Evolutionary conservation across 2,797 vertebrate species (phyloP).

Genomic region (Denticeps clupeoides): DNA sequence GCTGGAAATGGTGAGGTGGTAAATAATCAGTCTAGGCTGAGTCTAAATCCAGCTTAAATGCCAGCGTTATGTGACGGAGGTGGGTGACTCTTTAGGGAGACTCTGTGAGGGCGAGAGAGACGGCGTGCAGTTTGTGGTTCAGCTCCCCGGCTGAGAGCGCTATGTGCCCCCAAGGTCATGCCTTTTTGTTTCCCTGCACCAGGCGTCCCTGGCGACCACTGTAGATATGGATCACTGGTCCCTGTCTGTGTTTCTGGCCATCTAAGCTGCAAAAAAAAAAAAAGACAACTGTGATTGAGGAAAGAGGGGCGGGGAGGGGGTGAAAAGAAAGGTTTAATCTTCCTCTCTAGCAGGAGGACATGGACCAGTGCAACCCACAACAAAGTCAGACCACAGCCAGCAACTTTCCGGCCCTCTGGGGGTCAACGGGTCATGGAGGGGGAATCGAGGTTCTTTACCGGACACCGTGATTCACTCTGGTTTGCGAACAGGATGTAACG

Average conservation of each 20-base stretch:
- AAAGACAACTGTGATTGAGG: too few species aligned
- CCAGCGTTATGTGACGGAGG: too few species aligned
- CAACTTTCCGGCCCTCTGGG: slow-evolving; percentile 5
- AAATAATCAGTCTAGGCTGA: too few species aligned
- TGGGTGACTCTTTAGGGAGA: too few species aligned
- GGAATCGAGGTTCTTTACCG: slow-evolving; percentile 6
- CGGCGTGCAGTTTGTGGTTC: neutral
- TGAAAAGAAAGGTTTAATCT: slow-evolving; percentile 14
- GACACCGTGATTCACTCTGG: slow-evolving; percentile 9
- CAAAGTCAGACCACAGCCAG: slow-evolving; percentile 13
- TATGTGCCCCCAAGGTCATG: neutral
- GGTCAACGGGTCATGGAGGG: slow-evolving; percentile 9
- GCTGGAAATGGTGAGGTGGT: too few species aligned
- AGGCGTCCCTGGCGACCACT: neutral
- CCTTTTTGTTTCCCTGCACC: neutral
- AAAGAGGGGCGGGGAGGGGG: neutral
- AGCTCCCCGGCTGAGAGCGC: neutral
- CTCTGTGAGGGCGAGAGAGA: too few species aligned
- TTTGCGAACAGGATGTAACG: slow-evolving; percentile 15
- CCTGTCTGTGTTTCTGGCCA: neutral
- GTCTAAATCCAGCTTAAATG: too few species aligned
- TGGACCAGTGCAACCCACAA: slow-evolving; percentile 14
- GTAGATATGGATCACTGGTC: slow-evolving; percentile 13
- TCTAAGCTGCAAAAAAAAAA: too few species aligned
- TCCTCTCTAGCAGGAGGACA: slow-evolving; percentile 4